These are phyloP conservation scores for Podarcis muralis DNA, from an alignment of 2,113 vertebrate genomes.

Conservation along the genomic window DNA sequence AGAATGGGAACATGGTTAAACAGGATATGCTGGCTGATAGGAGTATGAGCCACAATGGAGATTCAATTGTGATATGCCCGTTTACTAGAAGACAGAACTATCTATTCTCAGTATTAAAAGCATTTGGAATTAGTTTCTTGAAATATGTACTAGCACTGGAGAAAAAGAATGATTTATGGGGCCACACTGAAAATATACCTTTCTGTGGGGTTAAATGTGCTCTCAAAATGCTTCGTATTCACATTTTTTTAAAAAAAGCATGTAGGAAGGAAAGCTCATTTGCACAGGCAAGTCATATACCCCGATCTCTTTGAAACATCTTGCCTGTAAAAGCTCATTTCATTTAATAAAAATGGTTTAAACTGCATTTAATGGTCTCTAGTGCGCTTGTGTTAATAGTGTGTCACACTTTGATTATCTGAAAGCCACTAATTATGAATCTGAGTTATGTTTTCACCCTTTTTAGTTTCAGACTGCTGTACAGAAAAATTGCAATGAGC, in stretches of 20 bases:
- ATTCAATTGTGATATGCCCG: background rate
- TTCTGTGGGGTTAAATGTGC: background rate
- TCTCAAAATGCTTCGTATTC: background rate
- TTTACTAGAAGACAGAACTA: conserved; percentile 7
- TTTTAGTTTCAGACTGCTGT: background rate
- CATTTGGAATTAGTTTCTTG: conserved; percentile 1
- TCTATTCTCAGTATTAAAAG: conserved; percentile 11
- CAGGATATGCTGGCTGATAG: background rate
- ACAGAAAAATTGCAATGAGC: background rate
- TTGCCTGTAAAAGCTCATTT: background rate
- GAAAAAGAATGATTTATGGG: conserved; percentile 1
- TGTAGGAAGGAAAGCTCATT: background rate
- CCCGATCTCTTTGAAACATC: background rate
- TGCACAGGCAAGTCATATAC: background rate
- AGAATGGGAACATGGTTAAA: background rate
- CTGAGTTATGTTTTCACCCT: background rate
- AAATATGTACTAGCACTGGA: background rate
- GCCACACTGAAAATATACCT: background rate
- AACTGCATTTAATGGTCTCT: background rate
- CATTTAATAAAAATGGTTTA: conserved; percentile 13
- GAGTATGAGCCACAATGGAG: background rate
- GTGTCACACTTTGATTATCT: background rate
- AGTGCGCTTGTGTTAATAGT: background rate
- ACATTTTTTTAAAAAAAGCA: background rate
- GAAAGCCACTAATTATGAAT: conserved; percentile 4